Evolutionary conservation across 2,888 invertebrate genomes (phyloP), one percentile per base, ranked within the genome.

Genomic region (Caenorhabditis sp.): DNA sequence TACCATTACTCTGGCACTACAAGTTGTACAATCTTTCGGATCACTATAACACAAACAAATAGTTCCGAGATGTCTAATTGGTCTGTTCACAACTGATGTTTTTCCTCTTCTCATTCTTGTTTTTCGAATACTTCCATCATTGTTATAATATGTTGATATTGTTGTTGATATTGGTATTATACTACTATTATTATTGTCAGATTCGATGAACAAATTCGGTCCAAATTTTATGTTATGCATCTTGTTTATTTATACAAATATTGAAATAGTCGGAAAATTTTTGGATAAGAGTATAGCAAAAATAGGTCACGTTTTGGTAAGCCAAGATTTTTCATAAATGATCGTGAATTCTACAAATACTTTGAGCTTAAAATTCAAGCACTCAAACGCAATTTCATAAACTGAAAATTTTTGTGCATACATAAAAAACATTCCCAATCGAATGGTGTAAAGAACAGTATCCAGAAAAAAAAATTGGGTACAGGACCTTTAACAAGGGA

Each of bases 1-100:
- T 59, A 17, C 63, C 53, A 12, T 26, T 17, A 5, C 49, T 49
- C 26, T 53, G 36, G 23, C 31, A 26, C 23, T 64, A 20, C 70
- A 71, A 4, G 70, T 71, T 8, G 70, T 63, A 21, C 70, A 71
- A 25, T 71, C 70, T 27, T 59, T 56, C 21, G 27, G 50, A 53
- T 71, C 57, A 3, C 54, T 31, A 50, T 67, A 71, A n/a, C 70
- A 71, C 14, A 52, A 53, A 43, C 70, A 71, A 26, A 56, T 26
- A 26, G 25, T n/a, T 23, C 56, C 56, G 8, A 56, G 3, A 26
- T 56, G 56, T 56, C 26, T 25, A 56, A 56, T 17, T 26, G 56
- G 56, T 56, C 56, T 4, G 8, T 25, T 26, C 8, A 26, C 26
- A 26, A 26, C 8, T 21, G 25, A 53, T n/a, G 4, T n/a, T 3